These are phyloP conservation scores for Tetramorium bicarinatum DNA, from an alignment of 2,888 invertebrate genomes.

Conservation along the genomic window DNA sequence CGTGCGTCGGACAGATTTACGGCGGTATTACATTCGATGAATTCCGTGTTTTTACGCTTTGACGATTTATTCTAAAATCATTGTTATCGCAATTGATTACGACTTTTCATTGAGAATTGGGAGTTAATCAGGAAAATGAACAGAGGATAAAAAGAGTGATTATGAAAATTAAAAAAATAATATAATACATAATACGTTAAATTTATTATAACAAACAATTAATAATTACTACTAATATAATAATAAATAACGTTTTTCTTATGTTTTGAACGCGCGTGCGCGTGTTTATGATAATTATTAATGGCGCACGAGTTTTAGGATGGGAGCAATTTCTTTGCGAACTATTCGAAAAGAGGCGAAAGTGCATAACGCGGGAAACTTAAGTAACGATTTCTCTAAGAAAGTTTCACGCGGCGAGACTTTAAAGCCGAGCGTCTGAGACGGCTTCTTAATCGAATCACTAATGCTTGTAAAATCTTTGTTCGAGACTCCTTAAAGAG, in stretches of 20 bases:
- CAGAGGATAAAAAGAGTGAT: neutral
- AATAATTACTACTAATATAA: neutral
- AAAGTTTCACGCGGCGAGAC: constrained; percentile 76
- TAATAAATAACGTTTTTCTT: neutral
- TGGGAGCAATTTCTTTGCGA: constrained; percentile 56
- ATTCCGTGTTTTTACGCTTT: constrained; percentile 16
- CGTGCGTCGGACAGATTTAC: constrained; percentile 51
- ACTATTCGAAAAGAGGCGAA: constrained; percentile 74
- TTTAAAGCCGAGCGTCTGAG: constrained; percentile 76
- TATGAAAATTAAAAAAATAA: neutral
- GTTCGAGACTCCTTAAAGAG: constrained; percentile 72
- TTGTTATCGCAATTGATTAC: neutral
- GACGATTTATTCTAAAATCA: constrained; percentile 16
- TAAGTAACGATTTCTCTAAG: constrained; percentile 77
- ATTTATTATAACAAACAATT: neutral
- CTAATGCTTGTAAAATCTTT: constrained; percentile 79
- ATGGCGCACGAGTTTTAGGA: neutral
- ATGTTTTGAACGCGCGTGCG: neutral
- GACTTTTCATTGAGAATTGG: neutral
- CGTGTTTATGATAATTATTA: constrained; percentile 21
- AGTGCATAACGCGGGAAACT: constrained; percentile 76
- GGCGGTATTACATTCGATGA: constrained; percentile 27
- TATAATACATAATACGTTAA: neutral
- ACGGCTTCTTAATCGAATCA: constrained; percentile 75
- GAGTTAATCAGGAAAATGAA: neutral